Evolutionary conservation across 2,797 vertebrate genomes (phyloP).

Genomic region (Cuculus canorus): DNA sequence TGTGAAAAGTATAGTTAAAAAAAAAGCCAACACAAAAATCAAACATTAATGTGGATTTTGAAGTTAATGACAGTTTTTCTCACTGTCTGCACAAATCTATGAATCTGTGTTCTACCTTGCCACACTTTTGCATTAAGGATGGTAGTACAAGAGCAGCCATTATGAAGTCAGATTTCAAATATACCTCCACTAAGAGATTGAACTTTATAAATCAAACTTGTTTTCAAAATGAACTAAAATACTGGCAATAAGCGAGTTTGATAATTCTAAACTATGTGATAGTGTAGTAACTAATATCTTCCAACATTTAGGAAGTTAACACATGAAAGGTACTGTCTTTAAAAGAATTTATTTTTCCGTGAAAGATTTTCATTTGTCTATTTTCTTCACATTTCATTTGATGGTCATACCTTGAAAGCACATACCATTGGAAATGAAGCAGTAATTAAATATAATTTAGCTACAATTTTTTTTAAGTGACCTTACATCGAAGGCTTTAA

Average conservation of each 20-base stretch:
- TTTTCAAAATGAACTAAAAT: background rate
- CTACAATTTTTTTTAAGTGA: background rate
- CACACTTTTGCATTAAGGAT: background rate
- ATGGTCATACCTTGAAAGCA: background rate
- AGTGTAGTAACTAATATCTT: background rate
- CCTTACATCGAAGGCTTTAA: background rate
- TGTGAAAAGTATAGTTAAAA: background rate
- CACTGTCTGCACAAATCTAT: background rate
- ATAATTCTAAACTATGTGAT: background rate
- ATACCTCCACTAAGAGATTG: background rate
- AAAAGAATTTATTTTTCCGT: background rate
- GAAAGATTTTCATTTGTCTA: background rate
- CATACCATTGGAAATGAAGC: background rate
- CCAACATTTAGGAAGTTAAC: background rate
- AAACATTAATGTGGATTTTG: background rate
- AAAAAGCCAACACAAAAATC: rapidly evolving
- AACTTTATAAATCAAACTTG: background rate
- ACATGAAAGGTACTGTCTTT: background rate
- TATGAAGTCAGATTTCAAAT: background rate
- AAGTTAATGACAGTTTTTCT: background rate
- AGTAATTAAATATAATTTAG: background rate
- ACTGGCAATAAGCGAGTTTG: background rate
- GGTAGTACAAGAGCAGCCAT: background rate
- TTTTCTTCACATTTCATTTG: background rate
- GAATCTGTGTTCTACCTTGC: background rate